Conservation (phyloP, 2,113 vertebrate genomes). For the Lamprologus callipterus region DNA sequence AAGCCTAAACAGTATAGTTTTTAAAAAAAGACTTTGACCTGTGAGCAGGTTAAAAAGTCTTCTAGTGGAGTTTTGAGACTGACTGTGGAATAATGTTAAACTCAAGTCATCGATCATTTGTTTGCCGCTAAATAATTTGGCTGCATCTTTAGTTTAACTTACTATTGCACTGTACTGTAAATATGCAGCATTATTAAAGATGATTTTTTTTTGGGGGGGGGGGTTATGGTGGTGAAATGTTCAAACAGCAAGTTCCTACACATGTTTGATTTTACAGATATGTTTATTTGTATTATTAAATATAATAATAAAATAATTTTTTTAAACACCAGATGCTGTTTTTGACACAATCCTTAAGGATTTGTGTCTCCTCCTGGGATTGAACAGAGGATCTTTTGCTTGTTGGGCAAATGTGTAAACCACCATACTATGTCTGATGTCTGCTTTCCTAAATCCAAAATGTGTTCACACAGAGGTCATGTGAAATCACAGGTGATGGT, state of each 20-base stretch:
- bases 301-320: neutral
- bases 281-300: neutral
- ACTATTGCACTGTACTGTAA: neutral
- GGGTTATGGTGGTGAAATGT: neutral
- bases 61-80: neutral
- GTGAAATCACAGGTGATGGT: neutral
- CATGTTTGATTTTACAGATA: neutral
- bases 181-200: neutral
- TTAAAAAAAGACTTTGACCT: accelerated
- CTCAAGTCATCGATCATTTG: neutral
- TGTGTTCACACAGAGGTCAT: neutral
- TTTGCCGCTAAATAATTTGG: neutral
- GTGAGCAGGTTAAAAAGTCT: neutral
- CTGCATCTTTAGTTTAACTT: neutral
- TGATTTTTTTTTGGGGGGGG: accelerated
- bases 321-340: neutral
- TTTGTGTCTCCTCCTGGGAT: neutral
- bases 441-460: neutral
- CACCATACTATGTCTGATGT: neutral
- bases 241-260: neutral
- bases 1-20: neutral
- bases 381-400: neutral
- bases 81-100: neutral
- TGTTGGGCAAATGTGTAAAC: neutral
- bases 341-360: neutral